Conservation (phyloP, 2,888 invertebrate genomes). For the Dryomyza anilis region DNA sequence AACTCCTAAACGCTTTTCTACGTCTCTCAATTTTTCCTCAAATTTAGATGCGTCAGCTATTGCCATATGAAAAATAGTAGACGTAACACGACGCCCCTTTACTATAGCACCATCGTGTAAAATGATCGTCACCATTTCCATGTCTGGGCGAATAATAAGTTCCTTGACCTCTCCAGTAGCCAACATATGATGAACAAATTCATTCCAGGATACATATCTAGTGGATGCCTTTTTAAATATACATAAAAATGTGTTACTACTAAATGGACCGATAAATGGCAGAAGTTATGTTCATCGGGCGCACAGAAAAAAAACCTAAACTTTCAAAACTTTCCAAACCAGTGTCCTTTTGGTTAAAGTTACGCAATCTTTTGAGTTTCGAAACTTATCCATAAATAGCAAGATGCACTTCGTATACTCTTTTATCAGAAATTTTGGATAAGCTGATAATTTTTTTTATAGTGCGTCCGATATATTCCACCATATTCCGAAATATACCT, state of each 20-base stretch:
- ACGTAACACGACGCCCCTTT: constrained; percentile 73
- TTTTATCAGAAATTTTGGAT: background rate
- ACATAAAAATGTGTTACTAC: background rate
- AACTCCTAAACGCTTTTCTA: constrained; percentile 81
- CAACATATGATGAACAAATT: constrained; percentile 93
- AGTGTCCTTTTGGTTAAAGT: background rate
- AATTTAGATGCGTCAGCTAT: constrained; percentile 83
- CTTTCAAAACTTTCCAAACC: background rate
- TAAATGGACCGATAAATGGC: background rate
- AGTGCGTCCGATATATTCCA: background rate
- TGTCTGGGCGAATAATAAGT: constrained; percentile 81
- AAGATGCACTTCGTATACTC: background rate
- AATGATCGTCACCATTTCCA: constrained; percentile 83
- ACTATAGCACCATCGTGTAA: constrained; percentile 84
- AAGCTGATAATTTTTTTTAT: background rate
- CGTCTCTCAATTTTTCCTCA: constrained; percentile 86
- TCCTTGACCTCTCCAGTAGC: constrained; percentile 93
- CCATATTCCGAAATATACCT: constrained; percentile 63
- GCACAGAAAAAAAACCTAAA: background rate
- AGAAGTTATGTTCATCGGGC: background rate
- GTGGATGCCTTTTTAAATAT: constrained; percentile 49
- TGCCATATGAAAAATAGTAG: constrained; percentile 80
- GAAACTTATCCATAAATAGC: background rate
- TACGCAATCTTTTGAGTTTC: background rate
- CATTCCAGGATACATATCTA: constrained; percentile 93